Percentiles rank a stretch among this genome's conserved stretches.
These are phyloP conservation scores for Brachirus orientalis DNA, from an alignment of 2,113 vertebrate genomes.

Conservation along the genomic window DNA sequence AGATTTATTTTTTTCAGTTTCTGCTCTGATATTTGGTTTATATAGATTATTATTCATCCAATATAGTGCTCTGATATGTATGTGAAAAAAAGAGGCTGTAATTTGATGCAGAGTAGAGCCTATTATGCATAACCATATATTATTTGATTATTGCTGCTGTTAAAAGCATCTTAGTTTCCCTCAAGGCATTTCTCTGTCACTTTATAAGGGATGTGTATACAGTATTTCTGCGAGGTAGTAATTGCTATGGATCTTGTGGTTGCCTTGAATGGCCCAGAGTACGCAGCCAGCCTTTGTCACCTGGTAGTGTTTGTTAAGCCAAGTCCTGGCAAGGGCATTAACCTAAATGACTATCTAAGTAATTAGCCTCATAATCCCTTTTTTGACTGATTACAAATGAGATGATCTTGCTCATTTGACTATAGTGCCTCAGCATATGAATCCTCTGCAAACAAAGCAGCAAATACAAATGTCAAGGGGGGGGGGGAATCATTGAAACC, in stretches of 20 bases:
- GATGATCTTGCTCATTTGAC: conserved; percentile 48
- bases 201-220: conserved; percentile 66
- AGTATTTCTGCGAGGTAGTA: conserved; percentile 58
- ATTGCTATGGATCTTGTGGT: conserved; percentile 53
- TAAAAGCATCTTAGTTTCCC: conserved; percentile 81
- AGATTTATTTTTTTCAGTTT: conserved; percentile 69
- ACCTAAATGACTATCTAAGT: conserved; percentile 69
- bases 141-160: conserved; percentile 79
- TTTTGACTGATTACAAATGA: conserved; percentile 77
- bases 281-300: conserved; percentile 55
- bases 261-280: conserved; percentile 54
- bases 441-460: conserved; percentile 49
- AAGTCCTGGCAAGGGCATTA: conserved; percentile 61
- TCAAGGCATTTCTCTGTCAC: conserved; percentile 61
- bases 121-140: conserved; percentile 77
- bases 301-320: conserved; percentile 59
- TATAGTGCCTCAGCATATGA: conserved; percentile 34
- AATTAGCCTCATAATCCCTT: conserved; percentile 77
- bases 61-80: conserved; percentile 67
- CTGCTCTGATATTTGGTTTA: conserved; percentile 71
- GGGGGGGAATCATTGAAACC: conserved; percentile 50
- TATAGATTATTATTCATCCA: conserved; percentile 77
- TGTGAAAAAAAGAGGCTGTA: conserved; percentile 65
- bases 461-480: conserved; percentile 47
- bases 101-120: conserved; percentile 67